These are phyloP conservation scores for Macrophya annulata DNA, from an alignment of 2,888 invertebrate species.

Conservation along the genomic window DNA sequence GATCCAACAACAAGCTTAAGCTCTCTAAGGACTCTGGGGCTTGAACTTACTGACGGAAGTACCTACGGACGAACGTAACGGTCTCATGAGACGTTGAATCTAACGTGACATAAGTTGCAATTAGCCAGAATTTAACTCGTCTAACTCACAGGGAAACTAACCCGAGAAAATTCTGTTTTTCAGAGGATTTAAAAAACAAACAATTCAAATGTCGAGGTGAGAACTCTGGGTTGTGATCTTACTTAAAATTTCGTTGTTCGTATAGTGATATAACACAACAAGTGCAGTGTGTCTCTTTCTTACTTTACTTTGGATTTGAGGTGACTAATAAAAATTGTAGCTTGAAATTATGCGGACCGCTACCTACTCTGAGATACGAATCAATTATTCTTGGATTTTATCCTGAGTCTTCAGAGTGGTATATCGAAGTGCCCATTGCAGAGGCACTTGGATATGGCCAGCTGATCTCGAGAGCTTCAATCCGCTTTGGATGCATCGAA, in stretches of 20 bases:
- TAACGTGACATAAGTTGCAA: conserved; percentile 43
- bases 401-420: neutral
- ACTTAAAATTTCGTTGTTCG: neutral
- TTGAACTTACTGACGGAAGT: conserved; percentile 1
- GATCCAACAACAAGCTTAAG: conserved; percentile 24
- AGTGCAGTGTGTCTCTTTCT: neutral
- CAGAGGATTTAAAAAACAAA: conserved; percentile 31
- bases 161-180: neutral
- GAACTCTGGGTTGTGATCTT: neutral
- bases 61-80: neutral
- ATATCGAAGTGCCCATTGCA: conserved; percentile 20
- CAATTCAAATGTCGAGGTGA: conserved; percentile 34
- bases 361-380: conserved; percentile 36
- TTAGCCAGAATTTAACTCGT: conserved; percentile 51
- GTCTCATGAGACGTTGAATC: conserved; percentile 26
- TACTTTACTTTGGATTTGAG: neutral
- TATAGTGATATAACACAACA: conserved; percentile 11
- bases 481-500: conserved; percentile 40
- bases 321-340: conserved; percentile 36
- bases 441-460: conserved; percentile 37
- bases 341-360: conserved; percentile 32
- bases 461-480: conserved; percentile 38
- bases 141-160: conserved; percentile 53
- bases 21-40: conserved; percentile 1
- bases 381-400: conserved; percentile 21